These are phyloP conservation scores for Galaxea fascicularis DNA, from an alignment of 92 coral and sea anemone genomes.

Conservation along the genomic window DNA sequence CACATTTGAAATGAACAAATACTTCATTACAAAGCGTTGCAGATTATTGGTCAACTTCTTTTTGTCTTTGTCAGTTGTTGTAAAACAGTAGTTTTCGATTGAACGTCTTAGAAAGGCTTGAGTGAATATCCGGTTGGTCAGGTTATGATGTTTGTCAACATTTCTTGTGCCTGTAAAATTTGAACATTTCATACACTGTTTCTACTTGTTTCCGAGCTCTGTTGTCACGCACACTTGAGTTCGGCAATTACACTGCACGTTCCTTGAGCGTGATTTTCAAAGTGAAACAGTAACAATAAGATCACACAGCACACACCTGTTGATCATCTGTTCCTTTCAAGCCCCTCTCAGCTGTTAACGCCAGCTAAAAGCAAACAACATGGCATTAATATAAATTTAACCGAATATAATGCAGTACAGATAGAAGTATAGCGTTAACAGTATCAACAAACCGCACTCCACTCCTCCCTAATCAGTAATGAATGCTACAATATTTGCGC, in stretches of 20 bases:
- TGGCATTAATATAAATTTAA: background rate
- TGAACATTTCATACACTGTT: background rate
- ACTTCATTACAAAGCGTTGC: no score
- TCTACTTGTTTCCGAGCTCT: no score
- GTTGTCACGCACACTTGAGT: no score
- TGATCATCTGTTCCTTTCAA: constrained; percentile 81
- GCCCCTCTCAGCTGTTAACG: constrained; percentile 79
- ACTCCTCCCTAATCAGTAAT: no score
- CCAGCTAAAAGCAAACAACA: constrained; percentile 58
- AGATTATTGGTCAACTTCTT: background rate
- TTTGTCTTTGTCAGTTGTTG: background rate
- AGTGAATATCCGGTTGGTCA: background rate
- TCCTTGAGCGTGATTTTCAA: background rate
- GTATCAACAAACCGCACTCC: background rate
- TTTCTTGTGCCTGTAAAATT: background rate
- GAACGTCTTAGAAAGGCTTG: background rate
- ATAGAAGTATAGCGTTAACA: background rate
- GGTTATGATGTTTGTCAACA: no score
- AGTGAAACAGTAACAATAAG: background rate
- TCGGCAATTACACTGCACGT: no score
- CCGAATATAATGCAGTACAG: background rate
- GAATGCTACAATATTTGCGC: background rate
- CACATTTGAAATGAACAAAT: no score
- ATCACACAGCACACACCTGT: constrained; percentile 51
- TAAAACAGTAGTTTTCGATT: background rate